These are phyloP conservation scores for Drosophila murphyi DNA, from an alignment of 1,140 invertebrate genomes.

Conservation along the genomic window DNA sequence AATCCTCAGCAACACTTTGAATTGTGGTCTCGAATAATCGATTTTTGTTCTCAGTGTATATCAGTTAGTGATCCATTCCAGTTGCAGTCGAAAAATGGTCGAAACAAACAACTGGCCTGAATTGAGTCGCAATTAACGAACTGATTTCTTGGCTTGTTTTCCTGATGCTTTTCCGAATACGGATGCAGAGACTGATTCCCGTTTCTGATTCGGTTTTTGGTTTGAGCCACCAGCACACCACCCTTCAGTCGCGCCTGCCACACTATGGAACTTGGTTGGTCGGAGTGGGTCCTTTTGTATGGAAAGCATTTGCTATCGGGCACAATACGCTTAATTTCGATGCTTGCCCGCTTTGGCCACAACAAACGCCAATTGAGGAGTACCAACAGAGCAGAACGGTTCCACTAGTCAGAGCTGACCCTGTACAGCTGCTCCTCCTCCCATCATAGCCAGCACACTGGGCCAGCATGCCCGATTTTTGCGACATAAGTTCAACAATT, in stretches of 20 bases:
- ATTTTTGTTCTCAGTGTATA: background rate
- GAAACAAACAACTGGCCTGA: constrained; percentile 13
- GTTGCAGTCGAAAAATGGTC: background rate
- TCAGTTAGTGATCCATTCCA: background rate
- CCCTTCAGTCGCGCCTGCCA: background rate
- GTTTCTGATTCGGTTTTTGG: background rate
- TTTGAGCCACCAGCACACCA: background rate
- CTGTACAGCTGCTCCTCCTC: background rate
- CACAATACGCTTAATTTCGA: constrained; percentile 43
- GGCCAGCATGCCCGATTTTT: too few relatives aligned
- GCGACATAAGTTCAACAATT: too few relatives aligned
- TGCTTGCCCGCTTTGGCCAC: constrained; percentile 13
- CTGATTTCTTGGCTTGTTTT: constrained; percentile 37
- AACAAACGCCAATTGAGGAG: constrained; percentile 34
- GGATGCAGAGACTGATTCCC: constrained; percentile 1
- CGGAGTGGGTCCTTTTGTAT: constrained; percentile 30
- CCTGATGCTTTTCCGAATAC: constrained; percentile 1
- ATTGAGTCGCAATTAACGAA: constrained; percentile 11
- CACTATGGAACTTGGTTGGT: constrained; percentile 8
- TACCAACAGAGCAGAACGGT: constrained; percentile 8
- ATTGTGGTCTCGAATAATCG: too few relatives aligned
- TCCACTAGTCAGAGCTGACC: constrained; percentile 4
- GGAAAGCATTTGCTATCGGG: constrained; percentile 15
- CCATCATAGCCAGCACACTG: background rate
- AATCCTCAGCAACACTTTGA: too few relatives aligned